A percentile compares a stretch with the other conserved stretches of the same genome.
Evolutionary conservation across 1,140 invertebrate species (phyloP).

Genomic region (Sweltsa coloradensis): DNA sequence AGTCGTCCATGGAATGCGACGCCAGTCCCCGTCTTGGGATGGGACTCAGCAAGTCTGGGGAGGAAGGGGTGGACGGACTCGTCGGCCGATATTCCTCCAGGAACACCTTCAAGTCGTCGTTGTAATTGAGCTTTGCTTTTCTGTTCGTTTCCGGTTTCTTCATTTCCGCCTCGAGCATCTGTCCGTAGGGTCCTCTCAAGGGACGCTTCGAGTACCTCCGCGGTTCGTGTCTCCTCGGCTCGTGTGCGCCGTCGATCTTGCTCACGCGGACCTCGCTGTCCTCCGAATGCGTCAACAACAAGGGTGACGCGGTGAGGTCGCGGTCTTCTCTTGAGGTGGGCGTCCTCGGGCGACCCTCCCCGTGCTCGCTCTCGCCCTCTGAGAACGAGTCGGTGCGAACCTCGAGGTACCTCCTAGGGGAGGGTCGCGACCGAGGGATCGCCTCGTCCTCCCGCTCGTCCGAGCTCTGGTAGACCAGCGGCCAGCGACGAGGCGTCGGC

Average conservation of each 20-base stretch:
- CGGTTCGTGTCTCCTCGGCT: conserved; percentile 28
- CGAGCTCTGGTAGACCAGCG: conserved; percentile 52
- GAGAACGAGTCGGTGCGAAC: conserved; percentile 38
- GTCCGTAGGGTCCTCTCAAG: conserved; percentile 63
- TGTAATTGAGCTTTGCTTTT: conserved; percentile 33
- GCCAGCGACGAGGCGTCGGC: conserved; percentile 10
- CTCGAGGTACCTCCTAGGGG: conserved; percentile 5
- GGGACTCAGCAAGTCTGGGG: conserved; percentile 24
- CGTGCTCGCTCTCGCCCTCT: conserved; percentile 38
- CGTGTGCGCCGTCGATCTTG: conserved; percentile 22
- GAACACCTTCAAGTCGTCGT: conserved; percentile 41
- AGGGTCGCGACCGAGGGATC: conserved; percentile 4
- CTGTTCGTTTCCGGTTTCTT: conserved; percentile 43
- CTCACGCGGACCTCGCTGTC: conserved; percentile 25
- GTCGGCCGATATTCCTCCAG: conserved; percentile 29
- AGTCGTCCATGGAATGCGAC: conserved; percentile 35
- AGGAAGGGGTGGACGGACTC: conserved; percentile 17
- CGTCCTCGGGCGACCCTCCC: conserved; percentile 19
- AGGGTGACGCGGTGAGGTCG: conserved; percentile 24
- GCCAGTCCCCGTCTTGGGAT: conserved; percentile 18
- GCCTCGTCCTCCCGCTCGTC: conserved; percentile 51
- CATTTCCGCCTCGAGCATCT: conserved; percentile 75
- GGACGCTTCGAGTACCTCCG: conserved; percentile 58
- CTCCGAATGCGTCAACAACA: conserved; percentile 36
- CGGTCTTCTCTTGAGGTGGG: too few relatives aligned